phyloP scores from a whole-genome alignment of 1,140 invertebrate species.

The Aphaenogaster floridana region DNA sequence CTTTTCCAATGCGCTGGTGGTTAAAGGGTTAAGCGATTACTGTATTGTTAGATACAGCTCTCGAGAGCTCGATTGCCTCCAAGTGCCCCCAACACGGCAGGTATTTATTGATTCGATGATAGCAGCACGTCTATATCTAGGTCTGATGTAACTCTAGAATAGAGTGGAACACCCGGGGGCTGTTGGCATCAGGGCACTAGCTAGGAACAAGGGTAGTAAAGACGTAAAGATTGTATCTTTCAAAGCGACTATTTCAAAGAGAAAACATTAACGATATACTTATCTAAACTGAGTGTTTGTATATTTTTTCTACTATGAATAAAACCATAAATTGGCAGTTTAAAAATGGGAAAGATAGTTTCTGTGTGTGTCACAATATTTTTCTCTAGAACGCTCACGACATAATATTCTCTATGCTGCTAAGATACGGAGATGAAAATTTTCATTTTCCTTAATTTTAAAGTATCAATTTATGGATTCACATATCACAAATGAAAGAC shows the following conservation, averaged over 20 bases:
- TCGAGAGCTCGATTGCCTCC: slow-evolving; percentile 55
- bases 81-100: slow-evolving; percentile 70
- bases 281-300: background rate
- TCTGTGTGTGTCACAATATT: background rate
- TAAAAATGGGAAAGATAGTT: background rate
- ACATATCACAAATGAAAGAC: background rate
- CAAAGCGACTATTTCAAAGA: background rate
- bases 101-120: slow-evolving; percentile 78
- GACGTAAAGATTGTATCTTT: slow-evolving; percentile 19
- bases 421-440: background rate
- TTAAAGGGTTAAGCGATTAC: slow-evolving; percentile 39
- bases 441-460: background rate
- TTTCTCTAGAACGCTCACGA: background rate
- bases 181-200: slow-evolving; percentile 6
- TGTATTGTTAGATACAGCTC: slow-evolving; percentile 48
- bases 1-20: slow-evolving; percentile 17
- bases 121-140: slow-evolving; percentile 68
- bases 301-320: background rate
- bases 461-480: background rate
- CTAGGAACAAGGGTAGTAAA: slow-evolving; percentile 29
- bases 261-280: slow-evolving; percentile 33
- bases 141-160: slow-evolving; percentile 75
- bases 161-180: slow-evolving; percentile 26
- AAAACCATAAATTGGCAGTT: background rate
- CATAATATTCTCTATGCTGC: background rate